A percentile compares a stretch with the other conserved stretches of the same genome.
These are phyloP conservation scores for Beroe forskalii DNA, from an alignment of 37 sponge, comb jelly and placozoan species.

Conservation along the genomic window DNA sequence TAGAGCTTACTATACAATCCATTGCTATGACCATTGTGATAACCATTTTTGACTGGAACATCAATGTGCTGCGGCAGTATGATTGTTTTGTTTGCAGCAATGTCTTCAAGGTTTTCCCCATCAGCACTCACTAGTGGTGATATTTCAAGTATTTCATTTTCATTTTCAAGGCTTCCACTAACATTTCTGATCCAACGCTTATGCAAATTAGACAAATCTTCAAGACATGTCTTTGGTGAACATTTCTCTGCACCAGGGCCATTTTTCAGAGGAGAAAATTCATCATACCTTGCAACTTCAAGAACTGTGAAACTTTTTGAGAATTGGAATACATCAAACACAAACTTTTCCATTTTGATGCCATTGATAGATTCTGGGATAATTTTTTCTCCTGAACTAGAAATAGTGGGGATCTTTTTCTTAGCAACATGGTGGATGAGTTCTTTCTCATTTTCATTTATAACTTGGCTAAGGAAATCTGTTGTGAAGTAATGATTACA, in stretches of 20 bases:
- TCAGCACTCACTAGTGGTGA: constrained; percentile 17
- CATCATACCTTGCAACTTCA: constrained; percentile 89
- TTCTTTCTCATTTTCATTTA: constrained; percentile 70
- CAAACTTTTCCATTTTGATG: constrained; percentile 98
- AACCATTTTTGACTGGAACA: background rate
- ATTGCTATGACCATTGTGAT: constrained; percentile 43
- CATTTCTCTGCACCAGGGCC: constrained; percentile 82
- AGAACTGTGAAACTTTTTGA: constrained; percentile 84
- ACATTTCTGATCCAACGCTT: constrained; percentile 69
- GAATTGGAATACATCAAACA: constrained; percentile 97
- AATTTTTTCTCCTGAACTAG: constrained; percentile 66
- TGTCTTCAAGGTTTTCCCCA: constrained; percentile 41
- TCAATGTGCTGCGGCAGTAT: constrained; percentile 17
- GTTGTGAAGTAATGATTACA: constrained; percentile 91
- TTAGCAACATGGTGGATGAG: constrained; percentile 85
- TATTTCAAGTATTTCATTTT: constrained; percentile 10
- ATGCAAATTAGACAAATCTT: constrained; percentile 81
- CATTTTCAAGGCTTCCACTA: constrained; percentile 24
- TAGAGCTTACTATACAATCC: constrained; percentile 44
- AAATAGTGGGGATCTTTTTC: constrained; percentile 88
- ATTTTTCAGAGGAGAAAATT: constrained; percentile 96
- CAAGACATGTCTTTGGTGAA: constrained; percentile 79
- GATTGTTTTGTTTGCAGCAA: background rate
- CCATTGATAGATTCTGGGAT: constrained; percentile 79
- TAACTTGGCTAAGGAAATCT: constrained; percentile 75